Base-by-base conservation (phyloP, 1,140 invertebrate genomes). In the Calliopsis andreniformis region DNA sequence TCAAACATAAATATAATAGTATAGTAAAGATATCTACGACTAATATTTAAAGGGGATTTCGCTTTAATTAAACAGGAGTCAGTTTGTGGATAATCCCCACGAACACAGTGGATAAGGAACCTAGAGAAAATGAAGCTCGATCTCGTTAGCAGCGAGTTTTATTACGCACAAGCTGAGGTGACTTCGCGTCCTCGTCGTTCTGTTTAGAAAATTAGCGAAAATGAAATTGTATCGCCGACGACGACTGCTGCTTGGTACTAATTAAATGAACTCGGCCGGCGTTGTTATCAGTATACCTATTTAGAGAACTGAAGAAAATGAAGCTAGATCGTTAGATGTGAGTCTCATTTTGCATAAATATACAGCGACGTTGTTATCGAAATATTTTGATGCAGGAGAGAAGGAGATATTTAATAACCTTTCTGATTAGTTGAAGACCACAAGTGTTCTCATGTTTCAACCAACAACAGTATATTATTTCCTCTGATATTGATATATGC, bases 121-220 rank as follows among this genome's bases (percentile, higher is more conserved):
- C 56, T 30, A 59, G 16, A 35, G 8, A 16, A 39, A 59, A 35
- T 12, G 56, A 18, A 47, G 47, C 30, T 42, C 66, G 25, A 68
- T 68, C n/a, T n/a, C 51, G 49, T 68, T 68, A 68, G 32, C 55
- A 58, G 32, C 32, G 47, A 49, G 10, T 23, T 30, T 18, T n/a
- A 12, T 23, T 59, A n/a, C 56, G 32, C 56, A 14, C 20, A 10
- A 18, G 14, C 5, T 3, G 47, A 23, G n/a, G 47, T 18, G 43
- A 14, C 18, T 4, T 12, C 3, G 42, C 16, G 16, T 0, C 6
- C 14, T 10, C 16, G 28, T 70, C 28, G 42, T 70, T 59, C 28
- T 32, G 42, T 47, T 70, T 61, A 25, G 55, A 30, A 61, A 70
- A 61, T 70, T 70, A 58, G 56, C 30, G 56, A 10, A 49, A 70